A percentile compares a stretch with the other conserved stretches of the same genome.
Evolutionary conservation across 1,140 invertebrate species (phyloP).

Genomic region (Achroia grisella): DNA sequence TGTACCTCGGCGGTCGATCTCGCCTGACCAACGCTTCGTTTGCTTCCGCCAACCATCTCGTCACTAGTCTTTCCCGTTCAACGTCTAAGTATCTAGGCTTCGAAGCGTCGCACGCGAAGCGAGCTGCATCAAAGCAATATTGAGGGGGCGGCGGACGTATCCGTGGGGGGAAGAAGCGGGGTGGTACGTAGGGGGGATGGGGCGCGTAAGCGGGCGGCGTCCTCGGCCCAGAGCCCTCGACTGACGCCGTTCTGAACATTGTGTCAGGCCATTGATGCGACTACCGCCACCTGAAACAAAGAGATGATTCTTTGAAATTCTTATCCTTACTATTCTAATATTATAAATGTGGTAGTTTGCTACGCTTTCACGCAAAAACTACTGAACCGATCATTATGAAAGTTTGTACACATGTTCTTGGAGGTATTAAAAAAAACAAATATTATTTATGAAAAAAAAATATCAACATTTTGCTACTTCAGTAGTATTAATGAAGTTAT

Average conservation of each 20-base stretch:
- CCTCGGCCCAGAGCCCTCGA: constrained; percentile 63
- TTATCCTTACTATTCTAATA: no score
- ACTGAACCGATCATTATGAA: no score
- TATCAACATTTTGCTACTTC: no score
- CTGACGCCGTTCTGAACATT: constrained; percentile 67
- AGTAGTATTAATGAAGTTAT: no score
- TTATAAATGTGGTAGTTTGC: no score
- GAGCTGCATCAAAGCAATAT: constrained; percentile 70
- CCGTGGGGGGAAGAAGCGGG: constrained; percentile 58
- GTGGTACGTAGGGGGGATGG: constrained; percentile 48
- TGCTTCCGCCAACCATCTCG: constrained; percentile 69
- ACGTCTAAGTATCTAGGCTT: constrained; percentile 66
- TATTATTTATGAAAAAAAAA: no score
- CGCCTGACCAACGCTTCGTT: constrained; percentile 62
- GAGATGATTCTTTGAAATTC: not conserved
- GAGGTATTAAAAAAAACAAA: no score
- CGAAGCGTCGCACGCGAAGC: constrained; percentile 67
- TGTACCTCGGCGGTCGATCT: constrained; percentile 57
- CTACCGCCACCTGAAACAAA: constrained; percentile 42
- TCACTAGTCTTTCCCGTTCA: constrained; percentile 63
- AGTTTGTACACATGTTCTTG: no score
- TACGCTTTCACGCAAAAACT: no score
- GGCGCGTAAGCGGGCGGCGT: constrained; percentile 63
- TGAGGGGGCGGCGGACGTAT: constrained; percentile 62
- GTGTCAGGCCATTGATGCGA: constrained; percentile 57